phyloP scores from a whole-genome alignment of 2,113 vertebrate genomes.

The zebrafish (Danio rerio) region GRCz12tu NC_133182.1:20980001-20980500 shows the following conservation, averaged over 20 bases:
- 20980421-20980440: not conserved
- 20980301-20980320: constrained; percentile 60
- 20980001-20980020: constrained; percentile 1
- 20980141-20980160: constrained; percentile 43
- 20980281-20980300: constrained; percentile 71
- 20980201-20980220: constrained; percentile 63
- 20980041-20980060: constrained; percentile 38
- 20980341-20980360: constrained; percentile 63
- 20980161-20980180: constrained; percentile 51
- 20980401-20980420: constrained; percentile 11
- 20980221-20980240: constrained; percentile 73
- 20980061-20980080: constrained; percentile 56
- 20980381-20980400: constrained; percentile 38
- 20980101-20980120: constrained; percentile 29
- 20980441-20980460: too few relatives aligned
- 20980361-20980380: not conserved
- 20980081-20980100: constrained; percentile 26
- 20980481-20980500: too few relatives aligned
- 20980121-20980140: constrained; percentile 47
- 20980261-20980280: constrained; percentile 74
- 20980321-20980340: constrained; percentile 38
- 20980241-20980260: constrained; percentile 71
- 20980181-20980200: constrained; percentile 33
- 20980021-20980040: constrained; percentile 2
- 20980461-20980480: too few relatives aligned